Base-by-base conservation (phyloP, 2,113 vertebrate species). In the Oncorhynchus kisutch region DNA sequence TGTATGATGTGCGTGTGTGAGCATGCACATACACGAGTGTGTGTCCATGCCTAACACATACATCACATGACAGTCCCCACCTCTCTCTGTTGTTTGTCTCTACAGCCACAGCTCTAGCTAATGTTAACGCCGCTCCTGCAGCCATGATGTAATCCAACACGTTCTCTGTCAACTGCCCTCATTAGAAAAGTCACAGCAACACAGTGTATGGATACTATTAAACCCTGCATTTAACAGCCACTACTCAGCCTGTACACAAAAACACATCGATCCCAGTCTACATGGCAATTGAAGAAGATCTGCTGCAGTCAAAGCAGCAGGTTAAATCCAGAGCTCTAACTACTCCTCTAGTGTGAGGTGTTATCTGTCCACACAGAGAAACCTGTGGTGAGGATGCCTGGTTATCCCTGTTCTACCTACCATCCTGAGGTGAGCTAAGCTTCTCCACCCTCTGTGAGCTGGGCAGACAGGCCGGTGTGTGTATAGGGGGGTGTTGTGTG, bases 121-220 rank as follows among this genome's bases (percentile, higher is more conserved):
- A 9, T 74, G 76, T 87, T 88, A 88, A 88, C 90, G 78, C 4
- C 3, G 83, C 79, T 73, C 87, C 87, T 71, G 24, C 49, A 86
- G 87, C 77, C 78, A 84, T 27, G 80, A 57, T 81, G 81, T 89
- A 83, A 89, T 91, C 80, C 81, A 78, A 78, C 78, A 73, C 60
- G 73, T 86, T 82, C 77, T 59, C 78, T 82, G 70, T 81, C 76
- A 89, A 80, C 82, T 86, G 4, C 27, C 25, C 85, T 90, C 88
- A 91, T 91, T 91, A 90, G 82, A 86, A 84, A 88, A 87, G 88
- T 86, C n/a, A 84, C 81, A 80, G 81, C 79, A 86, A 71, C 81
- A 76, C 72, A 70, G 88, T 90, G 86, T 83, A 82, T 81, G 75
- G 81, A 18, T 6, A 20, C 16, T 57, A 57, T 5, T 57, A 57